These are phyloP conservation scores for Spodoptera litura DNA, from an alignment of 1,140 invertebrate genomes.

Conservation along the genomic window DNA sequence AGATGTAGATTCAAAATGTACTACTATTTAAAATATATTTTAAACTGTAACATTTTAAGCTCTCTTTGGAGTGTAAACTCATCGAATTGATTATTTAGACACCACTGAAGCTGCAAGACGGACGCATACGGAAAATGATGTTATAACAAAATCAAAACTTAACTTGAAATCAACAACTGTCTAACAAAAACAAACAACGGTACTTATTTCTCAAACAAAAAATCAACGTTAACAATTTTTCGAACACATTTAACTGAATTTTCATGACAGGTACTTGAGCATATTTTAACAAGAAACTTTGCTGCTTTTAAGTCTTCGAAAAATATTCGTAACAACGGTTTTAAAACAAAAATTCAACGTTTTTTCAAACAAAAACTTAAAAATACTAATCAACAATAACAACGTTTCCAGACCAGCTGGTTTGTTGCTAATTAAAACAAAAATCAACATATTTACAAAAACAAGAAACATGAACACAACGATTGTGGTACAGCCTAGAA, in stretches of 20 bases:
- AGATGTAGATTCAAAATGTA: no score
- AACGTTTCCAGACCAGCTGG: slow-evolving; percentile 45
- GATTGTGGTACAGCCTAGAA: neutral
- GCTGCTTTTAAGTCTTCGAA: neutral
- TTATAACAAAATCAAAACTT: slow-evolving; percentile 7
- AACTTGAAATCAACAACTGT: slow-evolving; percentile 14
- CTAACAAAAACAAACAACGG: neutral
- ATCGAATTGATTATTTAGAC: no score
- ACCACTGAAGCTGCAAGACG: no score
- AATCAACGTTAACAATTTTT: neutral
- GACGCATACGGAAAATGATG: neutral
- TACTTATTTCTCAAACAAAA: neutral
- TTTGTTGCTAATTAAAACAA: slow-evolving; percentile 56
- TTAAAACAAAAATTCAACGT: slow-evolving; percentile 53
- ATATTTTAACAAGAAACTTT: neutral
- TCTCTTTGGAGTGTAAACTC: no score
- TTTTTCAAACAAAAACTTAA: slow-evolving; percentile 18
- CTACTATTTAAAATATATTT: no score
- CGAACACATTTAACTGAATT: neutral
- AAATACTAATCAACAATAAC: slow-evolving; percentile 27
- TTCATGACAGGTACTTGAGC: neutral
- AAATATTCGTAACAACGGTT: neutral
- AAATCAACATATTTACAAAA: slow-evolving; percentile 59
- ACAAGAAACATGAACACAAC: slow-evolving; percentile 49
- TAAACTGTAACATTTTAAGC: no score